phyloP scores from a whole-genome alignment of 2,797 vertebrate species.

The Sternotherus odoratus region DNA sequence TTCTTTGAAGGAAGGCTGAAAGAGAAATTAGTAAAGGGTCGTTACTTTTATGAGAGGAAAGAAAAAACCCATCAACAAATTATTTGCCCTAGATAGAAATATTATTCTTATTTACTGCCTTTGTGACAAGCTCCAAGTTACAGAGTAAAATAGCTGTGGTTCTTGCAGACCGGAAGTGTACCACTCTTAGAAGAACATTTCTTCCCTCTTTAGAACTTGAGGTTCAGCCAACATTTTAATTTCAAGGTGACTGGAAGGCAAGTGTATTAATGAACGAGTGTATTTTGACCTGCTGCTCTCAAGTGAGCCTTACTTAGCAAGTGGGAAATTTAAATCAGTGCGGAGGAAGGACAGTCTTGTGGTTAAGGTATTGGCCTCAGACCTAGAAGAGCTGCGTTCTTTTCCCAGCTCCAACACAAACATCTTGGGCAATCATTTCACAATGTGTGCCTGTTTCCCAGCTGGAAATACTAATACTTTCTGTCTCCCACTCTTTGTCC shows the following conservation, averaged over 20 bases:
- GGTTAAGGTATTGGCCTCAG: neutral
- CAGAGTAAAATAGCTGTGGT: neutral
- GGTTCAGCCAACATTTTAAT: neutral
- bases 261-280: rapidly evolving
- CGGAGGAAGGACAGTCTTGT: neutral
- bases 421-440: neutral
- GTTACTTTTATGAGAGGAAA: neutral
- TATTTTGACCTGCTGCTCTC: neutral
- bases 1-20: neutral
- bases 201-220: neutral
- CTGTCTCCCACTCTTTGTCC: neutral
- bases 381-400: neutral
- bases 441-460: neutral
- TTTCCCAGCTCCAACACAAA: neutral
- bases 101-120: rapidly evolving
- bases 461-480: neutral
- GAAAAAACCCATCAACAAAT: neutral
- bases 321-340: neutral
- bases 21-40: neutral
- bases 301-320: neutral
- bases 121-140: rapidly evolving
- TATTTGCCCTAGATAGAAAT: neutral
- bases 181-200: neutral
- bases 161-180: neutral
- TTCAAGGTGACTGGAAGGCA: neutral